Conservation (phyloP, 2,888 invertebrate species). For the Epinotia bilunana region DNA sequence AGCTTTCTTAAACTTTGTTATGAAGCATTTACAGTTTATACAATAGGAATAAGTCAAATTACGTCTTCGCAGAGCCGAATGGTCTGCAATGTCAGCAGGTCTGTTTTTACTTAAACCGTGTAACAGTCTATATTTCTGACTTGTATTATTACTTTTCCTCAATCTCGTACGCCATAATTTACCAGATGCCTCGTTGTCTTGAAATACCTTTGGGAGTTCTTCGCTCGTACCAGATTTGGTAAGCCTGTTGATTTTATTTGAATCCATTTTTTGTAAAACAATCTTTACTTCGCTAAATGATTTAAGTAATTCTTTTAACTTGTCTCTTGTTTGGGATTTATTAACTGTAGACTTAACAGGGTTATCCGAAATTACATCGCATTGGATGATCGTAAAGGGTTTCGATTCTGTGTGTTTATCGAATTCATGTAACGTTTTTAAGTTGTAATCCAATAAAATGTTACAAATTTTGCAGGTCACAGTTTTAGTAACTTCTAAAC, state of each 20-base stretch:
- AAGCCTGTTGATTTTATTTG: neutral
- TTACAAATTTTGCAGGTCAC: constrained; percentile 66
- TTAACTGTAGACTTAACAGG: constrained; percentile 25
- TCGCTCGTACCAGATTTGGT: neutral
- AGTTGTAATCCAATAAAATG: constrained; percentile 60
- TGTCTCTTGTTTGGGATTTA: constrained; percentile 36
- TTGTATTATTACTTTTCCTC: neutral
- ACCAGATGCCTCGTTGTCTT: neutral
- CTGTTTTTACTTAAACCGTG: neutral
- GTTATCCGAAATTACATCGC: constrained; percentile 48
- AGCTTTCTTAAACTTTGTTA: constrained; percentile 51
- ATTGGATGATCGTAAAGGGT: constrained; percentile 56
- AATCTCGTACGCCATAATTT: neutral
- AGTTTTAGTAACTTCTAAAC: constrained; percentile 52
- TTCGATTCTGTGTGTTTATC: constrained; percentile 50
- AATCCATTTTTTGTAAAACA: constrained; percentile 25
- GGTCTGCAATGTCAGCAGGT: neutral
- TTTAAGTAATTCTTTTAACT: constrained; percentile 11
- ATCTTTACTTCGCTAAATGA: constrained; percentile 25
- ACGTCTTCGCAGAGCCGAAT: neutral
- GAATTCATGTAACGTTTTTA: constrained; percentile 53
- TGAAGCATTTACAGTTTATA: constrained; percentile 62
- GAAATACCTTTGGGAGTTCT: neutral
- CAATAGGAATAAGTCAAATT: constrained; percentile 51
- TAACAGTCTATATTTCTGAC: neutral